A percentile compares a stretch with the other conserved stretches of the same genome.
phyloP scores from a whole-genome alignment of 2,113 vertebrate species.

The Ochotona princeps region DNA sequence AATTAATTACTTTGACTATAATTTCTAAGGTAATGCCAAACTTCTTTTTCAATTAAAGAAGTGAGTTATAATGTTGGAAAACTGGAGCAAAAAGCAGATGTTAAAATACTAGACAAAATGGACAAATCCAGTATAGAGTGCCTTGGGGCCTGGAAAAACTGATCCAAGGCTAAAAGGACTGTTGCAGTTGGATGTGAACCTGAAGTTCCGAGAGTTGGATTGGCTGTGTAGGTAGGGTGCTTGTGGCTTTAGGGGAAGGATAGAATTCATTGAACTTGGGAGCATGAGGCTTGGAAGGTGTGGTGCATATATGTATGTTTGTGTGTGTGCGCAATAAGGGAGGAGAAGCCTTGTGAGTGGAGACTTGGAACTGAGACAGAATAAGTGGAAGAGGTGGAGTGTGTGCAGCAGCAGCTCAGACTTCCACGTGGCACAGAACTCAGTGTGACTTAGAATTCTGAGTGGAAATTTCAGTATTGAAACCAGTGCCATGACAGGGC shows the following conservation, averaged over 20 bases:
- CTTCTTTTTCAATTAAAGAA: not conserved
- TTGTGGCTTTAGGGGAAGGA: not conserved
- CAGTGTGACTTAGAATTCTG: no score
- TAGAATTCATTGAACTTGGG: not conserved
- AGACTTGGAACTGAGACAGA: not conserved
- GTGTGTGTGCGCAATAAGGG: not conserved
- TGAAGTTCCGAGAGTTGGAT: not conserved
- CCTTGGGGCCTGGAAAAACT: not conserved
- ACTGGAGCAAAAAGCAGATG: not conserved
- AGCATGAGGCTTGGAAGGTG: not conserved
- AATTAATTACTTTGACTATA: not conserved
- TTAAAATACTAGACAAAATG: slow-evolving; percentile 11
- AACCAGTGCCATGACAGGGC: not conserved
- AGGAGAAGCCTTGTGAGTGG: not conserved
- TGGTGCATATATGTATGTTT: accelerated
- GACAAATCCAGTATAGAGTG: not conserved
- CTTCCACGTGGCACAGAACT: not conserved
- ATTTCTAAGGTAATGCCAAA: slow-evolving; percentile 13
- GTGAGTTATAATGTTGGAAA: not conserved
- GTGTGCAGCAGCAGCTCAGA: not conserved
- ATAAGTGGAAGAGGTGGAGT: not conserved
- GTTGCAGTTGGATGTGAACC: not conserved
- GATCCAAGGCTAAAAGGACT: not conserved
- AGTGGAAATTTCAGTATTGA: no score
- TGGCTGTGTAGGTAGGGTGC: not conserved